These are phyloP conservation scores for Phenacoccus solenopsis DNA, from an alignment of 1,140 invertebrate genomes.

Conservation along the genomic window DNA sequence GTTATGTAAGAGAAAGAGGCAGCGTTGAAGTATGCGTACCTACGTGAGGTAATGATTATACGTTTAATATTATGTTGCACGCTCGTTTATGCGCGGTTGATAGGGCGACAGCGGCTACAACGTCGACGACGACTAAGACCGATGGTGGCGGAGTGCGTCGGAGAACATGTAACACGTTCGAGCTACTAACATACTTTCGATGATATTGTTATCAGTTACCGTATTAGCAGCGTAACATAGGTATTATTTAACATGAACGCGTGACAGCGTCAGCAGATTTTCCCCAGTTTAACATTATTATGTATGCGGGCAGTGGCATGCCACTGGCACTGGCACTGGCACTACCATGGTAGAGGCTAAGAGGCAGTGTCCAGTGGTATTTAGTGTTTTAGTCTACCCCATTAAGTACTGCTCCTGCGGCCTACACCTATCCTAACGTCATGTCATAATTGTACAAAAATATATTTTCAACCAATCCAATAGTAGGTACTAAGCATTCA, in stretches of 20 bases:
- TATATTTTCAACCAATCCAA: too few relatives aligned
- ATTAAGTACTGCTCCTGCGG: too few relatives aligned
- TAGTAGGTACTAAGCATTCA: too few relatives aligned
- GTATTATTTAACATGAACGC: constrained; percentile 6
- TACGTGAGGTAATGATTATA: constrained; percentile 5
- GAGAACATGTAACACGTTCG: constrained; percentile 16
- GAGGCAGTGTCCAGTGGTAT: too few relatives aligned
- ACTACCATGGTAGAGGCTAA: too few relatives aligned
- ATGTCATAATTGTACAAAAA: too few relatives aligned
- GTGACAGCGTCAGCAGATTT: constrained; percentile 1
- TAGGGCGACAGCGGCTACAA: too few relatives aligned
- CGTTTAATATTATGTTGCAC: constrained; percentile 13
- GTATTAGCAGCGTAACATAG: too few relatives aligned
- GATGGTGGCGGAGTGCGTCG: constrained; percentile 10
- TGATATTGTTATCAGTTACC: constrained; percentile 9
- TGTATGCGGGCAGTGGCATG: background rate
- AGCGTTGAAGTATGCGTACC: constrained; percentile 1
- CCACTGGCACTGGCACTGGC: too few relatives aligned
- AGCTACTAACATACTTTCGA: constrained; percentile 15
- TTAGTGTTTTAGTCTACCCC: too few relatives aligned
- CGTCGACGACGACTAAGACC: too few relatives aligned
- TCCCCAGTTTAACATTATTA: background rate
- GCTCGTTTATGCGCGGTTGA: background rate
- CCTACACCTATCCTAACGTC: too few relatives aligned
- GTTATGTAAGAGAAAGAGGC: background rate